phyloP scores from a whole-genome alignment of 2,888 invertebrate genomes.

The Diaphora mendica region DNA sequence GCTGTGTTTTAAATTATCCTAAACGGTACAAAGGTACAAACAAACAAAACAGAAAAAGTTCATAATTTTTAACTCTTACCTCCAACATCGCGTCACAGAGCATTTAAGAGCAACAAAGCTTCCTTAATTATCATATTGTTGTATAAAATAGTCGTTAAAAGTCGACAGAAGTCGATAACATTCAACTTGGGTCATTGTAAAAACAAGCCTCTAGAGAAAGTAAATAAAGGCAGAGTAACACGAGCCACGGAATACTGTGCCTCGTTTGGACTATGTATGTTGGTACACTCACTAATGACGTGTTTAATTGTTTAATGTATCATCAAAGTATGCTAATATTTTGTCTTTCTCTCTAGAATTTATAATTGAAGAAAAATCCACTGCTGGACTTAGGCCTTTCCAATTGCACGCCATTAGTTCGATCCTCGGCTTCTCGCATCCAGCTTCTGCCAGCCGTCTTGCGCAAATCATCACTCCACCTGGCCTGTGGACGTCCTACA shows the following conservation, averaged over 20 bases:
- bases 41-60: conserved; percentile 35
- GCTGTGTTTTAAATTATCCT: conserved; percentile 19
- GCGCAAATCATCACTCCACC: too few species aligned
- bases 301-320: not conserved
- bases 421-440: too few species aligned
- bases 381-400: too few species aligned
- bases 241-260: conserved; percentile 32
- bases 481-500: too few species aligned
- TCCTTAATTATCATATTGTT: conserved; percentile 81
- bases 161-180: conserved; percentile 78
- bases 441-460: too few species aligned
- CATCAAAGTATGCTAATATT: not conserved
- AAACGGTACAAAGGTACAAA: conserved; percentile 27
- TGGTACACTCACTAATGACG: conserved; percentile 3
- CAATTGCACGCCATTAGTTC: too few species aligned
- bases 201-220: conserved; percentile 71
- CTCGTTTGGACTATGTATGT: conserved; percentile 30
- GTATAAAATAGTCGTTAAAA: conserved; percentile 83
- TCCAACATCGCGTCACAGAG: conserved; percentile 55
- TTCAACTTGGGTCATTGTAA: conserved; percentile 74
- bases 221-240: conserved; percentile 59
- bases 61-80: conserved; percentile 50
- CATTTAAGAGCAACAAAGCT: conserved; percentile 63
- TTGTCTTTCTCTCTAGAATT: not conserved
- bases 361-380: too few species aligned